phyloP scores from a whole-genome alignment of 2,113 vertebrate species.

The Nothobranchius kuhntae region DNA sequence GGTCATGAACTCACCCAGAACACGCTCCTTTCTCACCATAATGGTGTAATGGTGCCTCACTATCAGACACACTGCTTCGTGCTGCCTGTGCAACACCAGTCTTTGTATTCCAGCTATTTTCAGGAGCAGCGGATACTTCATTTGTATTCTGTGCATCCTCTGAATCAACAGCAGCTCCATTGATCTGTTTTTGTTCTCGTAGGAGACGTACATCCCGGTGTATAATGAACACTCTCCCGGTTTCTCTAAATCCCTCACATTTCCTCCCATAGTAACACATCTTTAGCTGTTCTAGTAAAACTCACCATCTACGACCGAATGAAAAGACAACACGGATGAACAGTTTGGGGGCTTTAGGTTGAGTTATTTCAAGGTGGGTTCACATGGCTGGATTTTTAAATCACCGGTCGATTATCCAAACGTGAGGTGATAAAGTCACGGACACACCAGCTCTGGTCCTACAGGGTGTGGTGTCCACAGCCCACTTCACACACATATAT shows the following conservation, averaged over 20 bases:
- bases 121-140: background rate
- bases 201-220: background rate
- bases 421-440: too few relatives aligned
- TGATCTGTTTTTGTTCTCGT: background rate
- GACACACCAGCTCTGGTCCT: too few relatives aligned
- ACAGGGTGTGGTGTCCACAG: too few relatives aligned
- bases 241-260: background rate
- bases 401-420: too few relatives aligned
- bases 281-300: too few relatives aligned
- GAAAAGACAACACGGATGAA: too few relatives aligned
- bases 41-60: slow-evolving; percentile 1
- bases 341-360: too few relatives aligned
- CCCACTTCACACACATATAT: too few relatives aligned
- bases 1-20: slow-evolving; percentile 5
- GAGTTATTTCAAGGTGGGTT: too few relatives aligned
- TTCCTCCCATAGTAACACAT: background rate
- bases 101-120: background rate
- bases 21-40: background rate
- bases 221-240: background rate
- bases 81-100: background rate
- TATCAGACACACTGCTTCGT: background rate
- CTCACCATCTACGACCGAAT: too few relatives aligned
- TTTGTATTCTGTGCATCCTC: too few relatives aligned
- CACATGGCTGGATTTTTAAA: too few relatives aligned
- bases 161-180: background rate